Conservation (phyloP, 2,797 vertebrate genomes). For the Notolepis coatsorum region DNA sequence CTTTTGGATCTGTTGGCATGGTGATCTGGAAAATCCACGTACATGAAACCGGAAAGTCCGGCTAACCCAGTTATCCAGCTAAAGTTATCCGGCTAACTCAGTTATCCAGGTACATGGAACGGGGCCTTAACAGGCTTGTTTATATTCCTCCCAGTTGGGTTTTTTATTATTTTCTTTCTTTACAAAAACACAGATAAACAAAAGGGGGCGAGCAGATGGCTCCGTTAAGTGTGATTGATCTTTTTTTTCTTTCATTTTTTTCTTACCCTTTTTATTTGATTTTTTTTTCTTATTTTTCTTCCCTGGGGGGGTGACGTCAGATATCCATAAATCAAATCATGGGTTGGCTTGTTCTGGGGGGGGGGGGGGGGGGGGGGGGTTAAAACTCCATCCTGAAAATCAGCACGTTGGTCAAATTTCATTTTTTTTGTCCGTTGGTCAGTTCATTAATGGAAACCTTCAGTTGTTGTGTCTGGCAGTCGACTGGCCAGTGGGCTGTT, state of each 20-base stretch:
- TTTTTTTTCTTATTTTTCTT: no score
- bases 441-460: constrained; percentile 48
- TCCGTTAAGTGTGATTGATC: constrained; percentile 81
- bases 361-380: no score
- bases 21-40: no score
- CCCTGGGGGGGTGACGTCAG: constrained; percentile 55
- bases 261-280: no score
- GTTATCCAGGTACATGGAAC: no score
- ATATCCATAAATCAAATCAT: constrained; percentile 69
- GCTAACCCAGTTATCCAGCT: no score
- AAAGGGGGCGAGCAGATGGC: constrained; percentile 63
- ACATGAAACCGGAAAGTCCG: no score
- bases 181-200: constrained; percentile 73
- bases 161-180: constrained; percentile 35
- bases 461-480: constrained; percentile 48
- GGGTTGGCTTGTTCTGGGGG: constrained; percentile 53
- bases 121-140: constrained; percentile 34
- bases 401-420: constrained; percentile 40
- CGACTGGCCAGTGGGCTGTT: constrained; percentile 59
- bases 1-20: no score
- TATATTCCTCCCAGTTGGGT: constrained; percentile 61
- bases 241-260: constrained; percentile 29
- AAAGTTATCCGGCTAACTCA: no score
- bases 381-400: constrained; percentile 58
- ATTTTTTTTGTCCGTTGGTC: constrained; percentile 52